phyloP scores from a whole-genome alignment of 2,888 invertebrate genomes.

The Morpho deidamia region DNA sequence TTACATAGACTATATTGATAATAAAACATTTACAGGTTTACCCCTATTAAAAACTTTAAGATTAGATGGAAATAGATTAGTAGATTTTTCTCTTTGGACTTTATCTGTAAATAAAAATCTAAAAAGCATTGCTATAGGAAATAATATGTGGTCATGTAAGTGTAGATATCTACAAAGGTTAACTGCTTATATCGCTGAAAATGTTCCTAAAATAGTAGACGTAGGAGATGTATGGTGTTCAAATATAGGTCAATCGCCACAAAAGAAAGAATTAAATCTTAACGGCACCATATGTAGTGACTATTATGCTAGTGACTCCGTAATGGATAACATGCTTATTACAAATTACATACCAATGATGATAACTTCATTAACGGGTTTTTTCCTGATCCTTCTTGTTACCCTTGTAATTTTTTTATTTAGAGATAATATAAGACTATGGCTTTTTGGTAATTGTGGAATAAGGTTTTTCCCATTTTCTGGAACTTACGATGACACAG shows the following conservation, averaged over 20 bases:
- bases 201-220: conserved; percentile 86
- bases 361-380: conserved; percentile 86
- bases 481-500: conserved; percentile 86
- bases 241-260: conserved; percentile 83
- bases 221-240: conserved; percentile 87
- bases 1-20: conserved; percentile 85
- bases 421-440: conserved; percentile 90
- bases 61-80: conserved; percentile 90
- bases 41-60: conserved; percentile 87
- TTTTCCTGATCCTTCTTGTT: conserved; percentile 86
- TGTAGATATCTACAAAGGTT: conserved; percentile 92
- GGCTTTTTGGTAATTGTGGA: conserved; percentile 92
- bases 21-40: conserved; percentile 86
- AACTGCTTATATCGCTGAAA: conserved; percentile 88
- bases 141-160: conserved; percentile 94
- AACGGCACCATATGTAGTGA: conserved; percentile 92
- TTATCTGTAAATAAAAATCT: conserved; percentile 81
- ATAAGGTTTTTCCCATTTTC: conserved; percentile 87
- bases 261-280: conserved; percentile 87
- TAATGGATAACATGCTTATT: conserved; percentile 88
- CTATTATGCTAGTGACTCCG: conserved; percentile 89
- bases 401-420: conserved; percentile 90
- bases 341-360: conserved; percentile 91
- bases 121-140: conserved; percentile 85
- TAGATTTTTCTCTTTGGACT: conserved; percentile 88